Base-by-base conservation (phyloP, 1,140 invertebrate genomes). In the Limonius californicus region DNA sequence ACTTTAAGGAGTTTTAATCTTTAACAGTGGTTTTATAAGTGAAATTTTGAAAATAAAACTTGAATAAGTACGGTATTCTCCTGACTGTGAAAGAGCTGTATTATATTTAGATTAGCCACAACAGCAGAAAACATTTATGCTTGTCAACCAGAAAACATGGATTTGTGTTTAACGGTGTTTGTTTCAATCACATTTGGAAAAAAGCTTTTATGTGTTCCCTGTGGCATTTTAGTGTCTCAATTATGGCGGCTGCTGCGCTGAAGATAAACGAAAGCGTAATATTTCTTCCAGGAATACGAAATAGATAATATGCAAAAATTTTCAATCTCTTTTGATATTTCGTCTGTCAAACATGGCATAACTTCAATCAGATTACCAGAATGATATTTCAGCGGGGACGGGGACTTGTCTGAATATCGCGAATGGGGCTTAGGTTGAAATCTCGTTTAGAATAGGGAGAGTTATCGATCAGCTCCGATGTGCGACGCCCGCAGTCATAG, bases 401-500 rank as follows among this genome's bases (percentile, higher is more conserved):
- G 59, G 43, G 67, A 62, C 59, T 61, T 53, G 65, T 27, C 23
- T 67, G 59, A 67, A 65, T 67, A 67, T 69, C 62, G 62, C 43
- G 62, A 67, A 69, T 67, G 65, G 65, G 58, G 57, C 61, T 62
- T 63, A 63, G 32, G 61, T 67, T 66, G 67, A 68, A 69, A 70
- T 70, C 67, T 70, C 69, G 63, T 70, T 70, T 69, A 57, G 63
- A 69, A 69, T 64, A 66, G 65, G 69, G 67, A 67, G 62, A 66
- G 65, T 63, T 68, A 70, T 70, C 69, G 69, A 70, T 70, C 67
- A 70, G 62, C 56, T 59, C 61, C 63, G 60, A 70, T 66, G 65
- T 69, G 68, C 68, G 69, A 70, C 35, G 27, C 55, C 55, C 55
- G 64, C 69, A 71, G 69, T 71, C 69, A 71, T 71, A 71, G 69